Base-by-base conservation (phyloP, 92 coral and sea anemone species). In the Epizoanthus stellaris region DNA sequence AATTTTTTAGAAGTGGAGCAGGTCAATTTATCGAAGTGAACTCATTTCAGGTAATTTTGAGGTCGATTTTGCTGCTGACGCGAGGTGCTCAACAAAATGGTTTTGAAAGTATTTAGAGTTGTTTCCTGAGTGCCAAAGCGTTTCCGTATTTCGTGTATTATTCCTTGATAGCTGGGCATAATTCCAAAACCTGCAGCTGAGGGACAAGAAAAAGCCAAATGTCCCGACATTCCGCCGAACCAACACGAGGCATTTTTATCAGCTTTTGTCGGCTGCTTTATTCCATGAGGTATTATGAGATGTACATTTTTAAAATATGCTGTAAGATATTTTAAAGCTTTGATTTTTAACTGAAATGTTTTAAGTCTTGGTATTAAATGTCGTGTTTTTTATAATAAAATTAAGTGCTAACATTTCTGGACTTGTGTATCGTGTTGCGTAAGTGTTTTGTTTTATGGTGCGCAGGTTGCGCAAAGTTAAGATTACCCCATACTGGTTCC, bases 311-410 rank as follows among this genome's bases (percentile, higher is more conserved):
- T 49, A 85, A 75, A 72, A 85, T 89, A 73, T 73, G 80, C 89
- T 89, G 92, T 89, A 89, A 85, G 67, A 89, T 80, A 89, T 85
- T 89, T 82, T 89, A 82, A 87, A 89, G 80, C 81, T 89, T 89
- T 89, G 92, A 89, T 89, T 89, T 89, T 89, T 85, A 89, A 89
- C 83, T 73, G 66, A 69, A 80, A 85, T 80, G 89, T 80, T 89
- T 59, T 80, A 72, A 80, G 92, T 36, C 92, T 57, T 89, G 76
- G 76, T 82, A 64, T 77, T 40, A 85, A 80, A 74, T 81, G 82
- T 85, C 82, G 70, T 85, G 80, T 81, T 89, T 85, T 85, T 88
- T 77, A 74, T 68, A 89, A 85, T 76, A 85, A 77, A 89, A 80
- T 13, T 49, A 13, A 49, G 12, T 49, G 6, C 82, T 42, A 73